A percentile compares a stretch with the other conserved stretches of the same genome.
phyloP scores from a whole-genome alignment of 2,113 vertebrate genomes.

The Hippolais icterina region DNA sequence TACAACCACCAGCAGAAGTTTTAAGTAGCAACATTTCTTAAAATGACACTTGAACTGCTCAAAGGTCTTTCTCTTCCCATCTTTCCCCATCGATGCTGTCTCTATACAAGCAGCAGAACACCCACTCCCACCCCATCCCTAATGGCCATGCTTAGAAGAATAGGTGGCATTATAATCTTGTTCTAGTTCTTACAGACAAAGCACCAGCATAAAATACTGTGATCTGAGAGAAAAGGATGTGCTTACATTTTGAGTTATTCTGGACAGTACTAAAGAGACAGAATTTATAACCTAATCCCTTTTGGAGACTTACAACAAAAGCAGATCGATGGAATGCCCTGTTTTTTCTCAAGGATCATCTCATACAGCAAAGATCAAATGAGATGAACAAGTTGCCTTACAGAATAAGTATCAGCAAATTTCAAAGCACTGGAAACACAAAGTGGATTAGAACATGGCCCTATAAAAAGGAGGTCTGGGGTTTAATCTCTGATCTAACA shows the following conservation, averaged over 20 bases:
- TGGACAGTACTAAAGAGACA: not conserved
- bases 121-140: not conserved
- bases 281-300: not conserved
- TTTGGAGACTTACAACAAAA: not conserved
- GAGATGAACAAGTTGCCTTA: not conserved
- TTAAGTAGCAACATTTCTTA: not conserved
- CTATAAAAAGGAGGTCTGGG: not conserved
- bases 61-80: not conserved
- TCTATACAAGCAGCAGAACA: not conserved
- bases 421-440: conserved; percentile 2
- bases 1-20: not conserved
- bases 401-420: not conserved
- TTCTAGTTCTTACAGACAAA: not conserved
- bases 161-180: not conserved
- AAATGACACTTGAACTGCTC: not conserved
- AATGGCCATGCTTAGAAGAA: not conserved
- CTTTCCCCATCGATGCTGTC: not conserved
- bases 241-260: not conserved
- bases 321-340: not conserved
- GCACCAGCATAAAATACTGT: not conserved
- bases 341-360: not conserved
- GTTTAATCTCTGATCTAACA: not conserved
- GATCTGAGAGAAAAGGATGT: not conserved
- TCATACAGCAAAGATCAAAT: not conserved
- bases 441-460: not conserved